Conservation (phyloP, 1,140 invertebrate species). For the Leptopilina clavipes region DNA sequence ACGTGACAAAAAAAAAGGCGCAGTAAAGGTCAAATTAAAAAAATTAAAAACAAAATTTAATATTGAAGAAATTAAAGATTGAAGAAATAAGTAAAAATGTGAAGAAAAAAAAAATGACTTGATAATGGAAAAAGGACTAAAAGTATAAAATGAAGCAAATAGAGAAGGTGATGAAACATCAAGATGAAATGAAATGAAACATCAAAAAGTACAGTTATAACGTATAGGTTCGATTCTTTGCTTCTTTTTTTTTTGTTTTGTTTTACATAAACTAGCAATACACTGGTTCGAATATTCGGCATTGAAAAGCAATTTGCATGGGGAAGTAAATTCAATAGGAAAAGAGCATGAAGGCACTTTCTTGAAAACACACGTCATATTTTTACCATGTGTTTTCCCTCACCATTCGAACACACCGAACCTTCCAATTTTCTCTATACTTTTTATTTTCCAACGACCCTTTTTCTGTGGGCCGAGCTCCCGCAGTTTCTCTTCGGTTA, state of each 20-base stretch:
- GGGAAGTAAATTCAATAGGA: conserved; percentile 26
- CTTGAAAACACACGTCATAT: conserved; percentile 36
- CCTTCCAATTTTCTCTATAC: background rate
- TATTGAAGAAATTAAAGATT: too few species aligned
- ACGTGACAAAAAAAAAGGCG: too few species aligned
- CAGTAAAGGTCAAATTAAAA: too few species aligned
- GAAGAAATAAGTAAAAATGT: too few species aligned
- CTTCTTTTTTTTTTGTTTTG: conserved; percentile 11
- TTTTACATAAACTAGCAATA: conserved; percentile 23
- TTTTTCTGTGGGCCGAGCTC: conserved; percentile 1
- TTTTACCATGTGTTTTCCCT: conserved; percentile 35
- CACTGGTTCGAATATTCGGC: background rate
- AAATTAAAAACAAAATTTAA: background rate
- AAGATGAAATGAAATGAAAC: background rate
- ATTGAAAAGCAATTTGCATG: background rate
- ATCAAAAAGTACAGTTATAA: background rate
- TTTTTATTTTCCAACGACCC: conserved; percentile 17
- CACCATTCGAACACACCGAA: background rate
- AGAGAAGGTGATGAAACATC: background rate
- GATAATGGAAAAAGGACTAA: background rate
- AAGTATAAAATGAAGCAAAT: background rate
- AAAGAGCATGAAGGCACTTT: conserved; percentile 20
- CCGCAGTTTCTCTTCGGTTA: conserved; percentile 16
- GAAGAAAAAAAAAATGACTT: too few species aligned
- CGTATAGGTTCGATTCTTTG: background rate